phyloP scores from a whole-genome alignment of 2,888 invertebrate species.

The Drosophila greeni region DNA sequence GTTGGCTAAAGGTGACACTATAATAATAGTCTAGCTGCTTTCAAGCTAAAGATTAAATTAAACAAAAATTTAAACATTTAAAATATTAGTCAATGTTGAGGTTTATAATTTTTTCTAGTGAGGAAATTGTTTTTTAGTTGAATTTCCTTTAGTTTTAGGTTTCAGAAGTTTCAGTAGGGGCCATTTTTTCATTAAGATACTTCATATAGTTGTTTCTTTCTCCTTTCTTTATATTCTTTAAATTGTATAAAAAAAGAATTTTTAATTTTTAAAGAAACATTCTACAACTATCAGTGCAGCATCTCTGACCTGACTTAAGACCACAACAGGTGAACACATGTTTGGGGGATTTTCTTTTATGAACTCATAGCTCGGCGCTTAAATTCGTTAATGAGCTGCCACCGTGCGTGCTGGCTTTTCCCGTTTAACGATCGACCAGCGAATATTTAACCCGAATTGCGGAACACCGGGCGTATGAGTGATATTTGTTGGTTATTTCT shows the following conservation, averaged over 20 bases:
- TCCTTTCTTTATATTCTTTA: too few relatives aligned
- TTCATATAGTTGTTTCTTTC: fast-evolving
- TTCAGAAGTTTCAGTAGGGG: too few relatives aligned
- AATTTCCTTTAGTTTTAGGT: background rate
- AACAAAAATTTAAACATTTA: background rate
- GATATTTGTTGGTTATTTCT: constrained; percentile 40
- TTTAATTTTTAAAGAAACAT: background rate
- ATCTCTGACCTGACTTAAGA: background rate
- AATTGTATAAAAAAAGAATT: too few relatives aligned
- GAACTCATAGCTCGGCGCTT: constrained; percentile 25
- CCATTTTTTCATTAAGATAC: background rate
- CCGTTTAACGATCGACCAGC: constrained; percentile 26
- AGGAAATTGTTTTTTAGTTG: background rate
- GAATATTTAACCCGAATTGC: constrained; percentile 37
- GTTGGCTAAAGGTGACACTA: constrained; percentile 5
- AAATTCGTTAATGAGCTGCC: constrained; percentile 40
- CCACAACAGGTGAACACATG: constrained; percentile 22
- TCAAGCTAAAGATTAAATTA: background rate
- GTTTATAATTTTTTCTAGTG: fast-evolving
- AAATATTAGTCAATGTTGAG: too few relatives aligned
- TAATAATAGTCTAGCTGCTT: background rate
- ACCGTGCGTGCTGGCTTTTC: constrained; percentile 17
- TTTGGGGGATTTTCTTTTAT: constrained; percentile 30
- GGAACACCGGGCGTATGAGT: constrained; percentile 49
- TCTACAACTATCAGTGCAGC: background rate